Base-by-base conservation (phyloP, 2,113 vertebrate species). In the Bubo bubo region DNA sequence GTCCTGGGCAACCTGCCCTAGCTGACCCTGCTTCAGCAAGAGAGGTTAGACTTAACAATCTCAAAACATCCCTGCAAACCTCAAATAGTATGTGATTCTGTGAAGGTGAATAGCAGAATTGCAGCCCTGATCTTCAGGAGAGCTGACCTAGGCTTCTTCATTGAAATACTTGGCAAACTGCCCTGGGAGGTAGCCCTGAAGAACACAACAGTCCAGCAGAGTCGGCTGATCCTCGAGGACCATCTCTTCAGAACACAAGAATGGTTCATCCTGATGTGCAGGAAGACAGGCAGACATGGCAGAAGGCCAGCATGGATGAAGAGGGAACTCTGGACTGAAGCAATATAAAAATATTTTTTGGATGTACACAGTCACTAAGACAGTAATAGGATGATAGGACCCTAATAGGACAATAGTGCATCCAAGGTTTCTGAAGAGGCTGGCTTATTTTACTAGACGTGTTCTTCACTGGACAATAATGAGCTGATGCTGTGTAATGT, bases 1-100 rank as follows among this genome's bases (percentile, higher is more conserved):
- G 6, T 66, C 19, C n/a, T 41, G 13, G 28, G 12, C 14, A 60
- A 74, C 24, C 12, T 24, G 2, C 6, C 43, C 14, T 27, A 27
- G 14, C 2, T 79, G 32, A 59, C 14, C 0, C 1, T 49, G 19
- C 19, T 37, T 70, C 20, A 70, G 14, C 26, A 74, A 28, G 12
- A 67, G 18, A 66, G 22, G 20, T 55, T 63, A 30, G 30, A 59
- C 15, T 68, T 68, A 27, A 32, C 7, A 70, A 15, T 37, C 9
- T 41, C 32, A 74, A 55, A 60, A 45, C 2, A 3, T 28, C 13
- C 15, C 5, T 70, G 50, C 3, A 49, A 70, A 55, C 4, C 14
- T 90, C n/a, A 77, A 41, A 68, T 12, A 70, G 8, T 11, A 16
- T 45, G 23, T 82, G 35, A 35, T 58, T 58, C 41, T 88, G 22